Base-by-base conservation (phyloP, 53 echinoderm and acorn worm genomes). In the Luidia sarsii region DNA sequence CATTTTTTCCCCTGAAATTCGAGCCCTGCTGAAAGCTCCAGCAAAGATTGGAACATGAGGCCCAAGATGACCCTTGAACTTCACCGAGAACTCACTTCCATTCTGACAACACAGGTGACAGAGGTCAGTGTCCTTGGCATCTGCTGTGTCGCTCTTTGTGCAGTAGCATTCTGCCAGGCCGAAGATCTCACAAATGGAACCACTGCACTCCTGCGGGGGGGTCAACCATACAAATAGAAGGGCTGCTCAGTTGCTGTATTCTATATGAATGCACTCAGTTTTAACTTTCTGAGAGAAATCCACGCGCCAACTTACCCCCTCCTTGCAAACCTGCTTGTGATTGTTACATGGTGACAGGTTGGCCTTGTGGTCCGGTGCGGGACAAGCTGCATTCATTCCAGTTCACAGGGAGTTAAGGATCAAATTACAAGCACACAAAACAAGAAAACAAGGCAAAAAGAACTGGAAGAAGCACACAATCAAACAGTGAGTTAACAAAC, bases 231-330 rank as follows among this genome's bases (percentile, higher is more conserved):
- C 28, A 85, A 24, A n/a, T n/a, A n/a, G n/a, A n/a, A n/a, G n/a
- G n/a, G n/a, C n/a, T n/a, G n/a, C n/a, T n/a, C n/a, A n/a, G n/a
- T n/a, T n/a, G n/a, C n/a, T n/a, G n/a, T n/a, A n/a, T n/a, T n/a
- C n/a, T n/a, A n/a, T n/a, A n/a, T n/a, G n/a, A n/a, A n/a, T n/a
- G n/a, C n/a, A n/a, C n/a, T n/a, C n/a, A n/a, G n/a, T n/a, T n/a
- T n/a, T n/a, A n/a, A n/a, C n/a, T n/a, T n/a, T n/a, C n/a, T n/a
- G n/a, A n/a, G n/a, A n/a, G n/a, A n/a, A n/a, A n/a, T n/a, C n/a
- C n/a, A n/a, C n/a, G n/a, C n/a, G n/a, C n/a, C n/a, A n/a, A 67
- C 90, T 90, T 85, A 95, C 95, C 92, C 95, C 95, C 24, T 37
- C 55, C 38, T 67, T 37, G 49, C 95, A 95, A 36, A 92, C 71